These are phyloP conservation scores for Scrobipalpa atriplicella DNA, from an alignment of 2,888 invertebrate species.

Conservation along the genomic window DNA sequence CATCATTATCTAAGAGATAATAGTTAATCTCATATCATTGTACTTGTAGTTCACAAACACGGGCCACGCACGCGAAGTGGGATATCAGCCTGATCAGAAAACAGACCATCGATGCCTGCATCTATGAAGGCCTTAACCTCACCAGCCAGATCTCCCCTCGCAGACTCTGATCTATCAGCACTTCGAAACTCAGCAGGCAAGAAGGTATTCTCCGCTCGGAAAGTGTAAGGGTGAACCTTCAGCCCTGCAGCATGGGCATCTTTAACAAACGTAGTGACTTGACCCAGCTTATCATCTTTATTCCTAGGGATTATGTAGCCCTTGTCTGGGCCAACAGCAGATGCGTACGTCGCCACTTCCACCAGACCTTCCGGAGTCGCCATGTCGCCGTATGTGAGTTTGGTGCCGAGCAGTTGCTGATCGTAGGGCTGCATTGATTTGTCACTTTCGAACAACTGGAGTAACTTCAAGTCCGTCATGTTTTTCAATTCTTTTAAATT, in stretches of 20 bases:
- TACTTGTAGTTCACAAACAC: slow-evolving; percentile 47
- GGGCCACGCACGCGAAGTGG: slow-evolving; percentile 53
- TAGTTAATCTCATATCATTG: background rate
- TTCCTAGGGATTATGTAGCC: slow-evolving; percentile 65
- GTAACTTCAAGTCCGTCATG: slow-evolving; percentile 62
- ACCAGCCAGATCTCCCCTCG: slow-evolving; percentile 59
- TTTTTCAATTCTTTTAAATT: slow-evolving; percentile 67
- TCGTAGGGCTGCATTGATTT: slow-evolving; percentile 58
- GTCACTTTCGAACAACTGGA: slow-evolving; percentile 58
- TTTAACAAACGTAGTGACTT: slow-evolving; percentile 59
- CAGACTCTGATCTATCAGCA: slow-evolving; percentile 47
- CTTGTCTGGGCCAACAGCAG: slow-evolving; percentile 73
- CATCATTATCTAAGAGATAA: background rate
- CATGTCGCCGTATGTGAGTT: slow-evolving; percentile 68
- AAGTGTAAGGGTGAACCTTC: slow-evolving; percentile 74
- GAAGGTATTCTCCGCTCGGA: slow-evolving; percentile 66
- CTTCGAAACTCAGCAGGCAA: slow-evolving; percentile 65
- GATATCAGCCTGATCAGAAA: slow-evolving; percentile 71
- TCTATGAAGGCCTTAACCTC: slow-evolving; percentile 62
- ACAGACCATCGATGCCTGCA: slow-evolving; percentile 70
- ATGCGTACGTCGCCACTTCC: slow-evolving; percentile 68
- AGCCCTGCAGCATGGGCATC: slow-evolving; percentile 68
- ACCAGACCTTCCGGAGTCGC: slow-evolving; percentile 65
- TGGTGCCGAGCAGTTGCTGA: slow-evolving; percentile 53
- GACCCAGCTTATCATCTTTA: slow-evolving; percentile 53